Conservation (phyloP, 2,888 invertebrate species). For the Euplexia lucipara region DNA sequence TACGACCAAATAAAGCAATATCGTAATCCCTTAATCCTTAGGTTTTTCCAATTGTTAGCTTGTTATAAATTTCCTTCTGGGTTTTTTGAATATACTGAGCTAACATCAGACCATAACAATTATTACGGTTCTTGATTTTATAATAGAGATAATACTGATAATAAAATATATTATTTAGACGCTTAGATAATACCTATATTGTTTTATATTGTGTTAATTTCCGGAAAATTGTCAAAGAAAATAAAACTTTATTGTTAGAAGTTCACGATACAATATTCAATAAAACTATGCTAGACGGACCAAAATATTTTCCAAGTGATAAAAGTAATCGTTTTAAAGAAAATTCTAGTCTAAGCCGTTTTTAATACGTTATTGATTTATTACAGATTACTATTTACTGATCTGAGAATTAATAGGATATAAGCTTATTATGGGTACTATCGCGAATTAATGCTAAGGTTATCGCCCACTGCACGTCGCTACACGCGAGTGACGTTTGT, state of each 20-base stretch:
- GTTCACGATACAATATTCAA: not conserved
- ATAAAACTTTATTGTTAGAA: not conserved
- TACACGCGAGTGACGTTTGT: constrained; percentile 2
- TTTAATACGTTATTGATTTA: constrained; percentile 38
- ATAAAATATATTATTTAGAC: constrained; percentile 25
- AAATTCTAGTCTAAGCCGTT: constrained; percentile 14
- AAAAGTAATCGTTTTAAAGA: constrained; percentile 31
- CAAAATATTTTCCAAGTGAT: constrained; percentile 17
- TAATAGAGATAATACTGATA: constrained; percentile 22
- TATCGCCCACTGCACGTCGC: constrained; percentile 27
- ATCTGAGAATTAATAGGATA: constrained; percentile 39
- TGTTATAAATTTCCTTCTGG: constrained; percentile 36
- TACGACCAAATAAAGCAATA: constrained; percentile 25
- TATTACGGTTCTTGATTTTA: constrained; percentile 43
- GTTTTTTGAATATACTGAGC: constrained; percentile 20
- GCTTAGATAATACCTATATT: constrained; percentile 13
- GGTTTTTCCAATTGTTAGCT: constrained; percentile 29
- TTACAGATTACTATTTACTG: constrained; percentile 40
- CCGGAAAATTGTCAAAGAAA: not conserved
- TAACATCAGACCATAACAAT: constrained; percentile 18
- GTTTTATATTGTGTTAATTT: not conserved
- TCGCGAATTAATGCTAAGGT: constrained; percentile 20
- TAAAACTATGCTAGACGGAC: not conserved
- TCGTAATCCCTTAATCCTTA: constrained; percentile 25
- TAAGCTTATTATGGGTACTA: constrained; percentile 29